phyloP scores from a whole-genome alignment of 2,888 invertebrate genomes.

The Leptodirus hochenwartii region DNA sequence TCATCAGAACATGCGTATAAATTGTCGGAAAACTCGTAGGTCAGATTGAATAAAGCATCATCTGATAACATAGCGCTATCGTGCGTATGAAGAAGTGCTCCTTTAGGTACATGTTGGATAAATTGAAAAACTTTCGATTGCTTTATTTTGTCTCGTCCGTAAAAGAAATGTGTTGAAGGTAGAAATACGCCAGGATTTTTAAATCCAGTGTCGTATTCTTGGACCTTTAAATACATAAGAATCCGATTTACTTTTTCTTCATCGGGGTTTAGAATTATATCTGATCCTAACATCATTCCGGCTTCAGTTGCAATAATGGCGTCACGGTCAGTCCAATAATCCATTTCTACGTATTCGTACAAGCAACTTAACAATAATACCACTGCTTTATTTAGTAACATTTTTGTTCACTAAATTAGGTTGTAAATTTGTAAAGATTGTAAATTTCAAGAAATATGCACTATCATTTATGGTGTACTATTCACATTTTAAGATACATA shows the following conservation, averaged over 20 bases:
- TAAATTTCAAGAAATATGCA: no score
- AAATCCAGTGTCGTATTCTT: slow-evolving; percentile 19
- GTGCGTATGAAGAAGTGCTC: slow-evolving; percentile 49
- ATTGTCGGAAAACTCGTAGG: slow-evolving; percentile 37
- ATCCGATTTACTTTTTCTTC: slow-evolving; percentile 19
- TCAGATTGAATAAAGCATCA: slow-evolving; percentile 38
- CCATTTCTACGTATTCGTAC: no score
- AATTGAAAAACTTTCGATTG: slow-evolving; percentile 46
- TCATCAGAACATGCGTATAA: slow-evolving; percentile 32
- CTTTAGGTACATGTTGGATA: slow-evolving; percentile 55
- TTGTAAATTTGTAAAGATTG: no score
- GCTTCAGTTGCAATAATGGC: slow-evolving; percentile 9
- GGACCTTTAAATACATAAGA: slow-evolving; percentile 18
- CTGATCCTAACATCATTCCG: slow-evolving; percentile 12
- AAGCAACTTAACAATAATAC: no score
- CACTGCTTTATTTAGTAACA: no score
- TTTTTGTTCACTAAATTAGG: no score
- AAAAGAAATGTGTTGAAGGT: slow-evolving; percentile 47
- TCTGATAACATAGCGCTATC: slow-evolving; percentile 42
- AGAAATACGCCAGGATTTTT: slow-evolving; percentile 28
- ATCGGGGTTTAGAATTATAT: slow-evolving; percentile 14
- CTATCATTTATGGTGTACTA: no score
- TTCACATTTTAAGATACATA: no score
- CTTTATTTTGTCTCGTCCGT: slow-evolving; percentile 36
- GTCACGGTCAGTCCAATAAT: slow-evolving; percentile 9